phyloP scores from a whole-genome alignment of 2,888 invertebrate genomes.

The Labia minor region DNA sequence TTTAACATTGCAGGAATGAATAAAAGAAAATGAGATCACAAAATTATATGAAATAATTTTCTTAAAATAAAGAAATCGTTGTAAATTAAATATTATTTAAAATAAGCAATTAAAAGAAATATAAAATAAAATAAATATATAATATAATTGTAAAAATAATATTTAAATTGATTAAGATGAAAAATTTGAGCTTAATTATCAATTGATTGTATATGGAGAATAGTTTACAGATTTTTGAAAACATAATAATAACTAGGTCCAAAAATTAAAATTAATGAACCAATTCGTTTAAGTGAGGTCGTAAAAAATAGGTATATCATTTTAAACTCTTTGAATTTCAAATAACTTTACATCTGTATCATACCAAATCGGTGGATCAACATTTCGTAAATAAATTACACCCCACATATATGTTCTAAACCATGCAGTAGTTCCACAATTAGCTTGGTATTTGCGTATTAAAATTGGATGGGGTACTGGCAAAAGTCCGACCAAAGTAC shows the following conservation, averaged over 20 bases:
- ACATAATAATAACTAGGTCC: too few species aligned
- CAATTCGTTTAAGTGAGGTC: too few species aligned
- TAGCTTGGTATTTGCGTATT: slow-evolving; percentile 97
- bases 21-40: neutral
- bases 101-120: neutral
- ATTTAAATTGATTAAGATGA: neutral
- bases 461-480: slow-evolving; percentile 99
- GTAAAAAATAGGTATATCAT: too few species aligned
- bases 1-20: too few species aligned
- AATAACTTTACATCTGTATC: slow-evolving; percentile 98
- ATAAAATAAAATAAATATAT: neutral
- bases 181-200: neutral
- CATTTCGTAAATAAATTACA: slow-evolving; percentile 93
- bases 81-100: neutral
- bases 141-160: neutral
- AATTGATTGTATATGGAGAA: neutral
- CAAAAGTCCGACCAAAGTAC: slow-evolving; percentile 89
- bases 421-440: slow-evolving; percentile 97
- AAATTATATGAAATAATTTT: too few species aligned
- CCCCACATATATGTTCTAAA: slow-evolving; percentile 99
- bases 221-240: too few species aligned
- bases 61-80: too few species aligned
- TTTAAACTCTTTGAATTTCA: slow-evolving; percentile 90
- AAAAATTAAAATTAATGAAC: too few species aligned
- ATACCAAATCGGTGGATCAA: slow-evolving; percentile 98